A percentile compares a stretch with the other conserved stretches of the same genome.
Conservation (phyloP, 1,140 invertebrate species). For the Drosophila ohnishii region DNA sequence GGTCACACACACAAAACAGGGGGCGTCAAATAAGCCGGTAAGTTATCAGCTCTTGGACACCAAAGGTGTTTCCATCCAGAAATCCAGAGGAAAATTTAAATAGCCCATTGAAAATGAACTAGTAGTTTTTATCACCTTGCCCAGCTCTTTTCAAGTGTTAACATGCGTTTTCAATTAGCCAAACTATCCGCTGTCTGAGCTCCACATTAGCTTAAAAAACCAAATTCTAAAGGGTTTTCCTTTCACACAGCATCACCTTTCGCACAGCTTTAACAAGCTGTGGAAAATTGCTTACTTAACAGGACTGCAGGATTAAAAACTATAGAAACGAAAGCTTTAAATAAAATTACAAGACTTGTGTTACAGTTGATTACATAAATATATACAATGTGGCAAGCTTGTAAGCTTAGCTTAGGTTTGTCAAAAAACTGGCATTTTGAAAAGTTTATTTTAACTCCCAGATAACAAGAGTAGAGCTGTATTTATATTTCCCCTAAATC, state of each 20-base stretch:
- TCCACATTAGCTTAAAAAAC: not conserved
- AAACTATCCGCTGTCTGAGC: slow-evolving; percentile 6
- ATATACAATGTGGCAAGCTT: not conserved
- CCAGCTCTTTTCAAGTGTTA: slow-evolving; percentile 49
- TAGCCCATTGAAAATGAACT: slow-evolving; percentile 28
- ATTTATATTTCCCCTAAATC: not conserved
- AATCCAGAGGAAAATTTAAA: slow-evolving; percentile 14
- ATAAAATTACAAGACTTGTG: not conserved
- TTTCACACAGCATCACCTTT: not conserved
- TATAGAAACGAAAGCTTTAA: too few species aligned
- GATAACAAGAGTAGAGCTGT: not conserved
- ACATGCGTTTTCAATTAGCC: slow-evolving; percentile 72
- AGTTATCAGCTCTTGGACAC: slow-evolving; percentile 52
- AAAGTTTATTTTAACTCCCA: not conserved
- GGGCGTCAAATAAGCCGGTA: slow-evolving; percentile 39
- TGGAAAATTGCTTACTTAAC: not conserved
- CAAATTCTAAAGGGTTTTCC: not conserved
- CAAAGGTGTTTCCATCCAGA: slow-evolving; percentile 17
- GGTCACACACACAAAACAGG: slow-evolving; percentile 7
- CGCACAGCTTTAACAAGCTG: not conserved
- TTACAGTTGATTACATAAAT: not conserved
- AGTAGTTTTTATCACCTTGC: not conserved
- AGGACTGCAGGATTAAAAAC: not conserved
- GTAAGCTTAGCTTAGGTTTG: not conserved
- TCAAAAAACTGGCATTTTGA: too few species aligned